Conservation (phyloP, 2,888 invertebrate species). For the Capitulum mitella region DNA sequence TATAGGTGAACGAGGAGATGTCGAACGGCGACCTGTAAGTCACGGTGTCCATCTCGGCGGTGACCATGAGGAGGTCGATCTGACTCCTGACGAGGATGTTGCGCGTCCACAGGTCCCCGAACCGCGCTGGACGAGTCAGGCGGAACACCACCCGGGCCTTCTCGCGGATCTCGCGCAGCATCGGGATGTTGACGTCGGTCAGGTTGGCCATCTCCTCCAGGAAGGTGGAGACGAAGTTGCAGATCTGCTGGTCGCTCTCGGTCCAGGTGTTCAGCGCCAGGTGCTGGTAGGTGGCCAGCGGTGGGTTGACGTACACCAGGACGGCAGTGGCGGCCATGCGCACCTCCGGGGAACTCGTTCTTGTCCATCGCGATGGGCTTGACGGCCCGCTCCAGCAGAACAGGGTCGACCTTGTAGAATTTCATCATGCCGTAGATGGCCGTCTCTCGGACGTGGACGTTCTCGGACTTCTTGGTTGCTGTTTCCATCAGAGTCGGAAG, state of each 20-base stretch:
- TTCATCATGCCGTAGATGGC: neutral
- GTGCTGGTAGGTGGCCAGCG: neutral
- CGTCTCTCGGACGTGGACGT: neutral
- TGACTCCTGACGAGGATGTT: neutral
- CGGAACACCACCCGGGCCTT: neutral
- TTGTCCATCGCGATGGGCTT: neutral
- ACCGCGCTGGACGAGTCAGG: neutral
- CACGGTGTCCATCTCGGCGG: neutral
- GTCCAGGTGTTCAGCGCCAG: neutral
- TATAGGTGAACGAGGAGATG: neutral
- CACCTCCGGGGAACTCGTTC: slow-evolving; percentile 39
- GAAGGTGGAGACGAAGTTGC: neutral
- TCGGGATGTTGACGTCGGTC: neutral
- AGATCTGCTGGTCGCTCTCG: neutral
- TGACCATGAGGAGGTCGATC: neutral
- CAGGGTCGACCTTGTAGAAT: neutral
- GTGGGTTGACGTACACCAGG: slow-evolving; percentile 24
- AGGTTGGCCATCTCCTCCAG: neutral
- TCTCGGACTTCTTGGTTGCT: neutral
- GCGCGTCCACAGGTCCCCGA: neutral
- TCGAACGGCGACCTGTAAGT: neutral
- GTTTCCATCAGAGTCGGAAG: neutral
- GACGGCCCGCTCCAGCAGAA: slow-evolving; percentile 22
- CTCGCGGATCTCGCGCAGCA: neutral
- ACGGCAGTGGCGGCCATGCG: slow-evolving; percentile 40